Base-by-base conservation (phyloP, 2,797 vertebrate genomes). In the Rhincodon typus region DNA sequence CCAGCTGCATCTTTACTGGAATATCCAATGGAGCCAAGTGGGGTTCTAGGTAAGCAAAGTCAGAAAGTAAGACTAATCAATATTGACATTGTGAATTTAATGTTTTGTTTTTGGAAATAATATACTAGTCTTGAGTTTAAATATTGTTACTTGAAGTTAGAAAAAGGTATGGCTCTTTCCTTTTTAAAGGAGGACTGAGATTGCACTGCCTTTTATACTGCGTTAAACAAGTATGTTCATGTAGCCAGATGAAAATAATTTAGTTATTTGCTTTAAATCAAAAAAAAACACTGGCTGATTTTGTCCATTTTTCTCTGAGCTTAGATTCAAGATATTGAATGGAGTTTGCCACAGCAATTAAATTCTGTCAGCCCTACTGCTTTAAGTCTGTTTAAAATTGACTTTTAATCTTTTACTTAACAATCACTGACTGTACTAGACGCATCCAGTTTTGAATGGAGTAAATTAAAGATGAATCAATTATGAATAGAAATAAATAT, bases 11-110 rank as follows among this genome's bases (percentile, higher is more conserved):
- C 98, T 96, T 97, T 98, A 97, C 97, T 98, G 98, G 98, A 98
- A 97, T 98, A 98, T 97, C 98, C 98, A 97, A 97, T 98, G 96
- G 98, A 98, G 96, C 98, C 98, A 97, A 97, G 97, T 97, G 98
- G 98, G 97, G 98, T 98, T 97, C 97, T 98, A 98, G 98, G 98
- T 98, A 98, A 98, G 98, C 97, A 98, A 90, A 67, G 19, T 38
- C 21, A 25, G 7, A 67, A 91, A 69, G n/a, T 42, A 93, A 84
- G 57, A 66, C 53, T 34, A 95, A 53, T 13, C 57, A 62, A 17
- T 25, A 19, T 38, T 42, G 42, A 69, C 3, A 0, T n/a, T 69
- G 53, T 34, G 34, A 90, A 90, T 50, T 50, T 27, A 12, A 30
- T 87, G 30, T 38, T n/a, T n/a, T 15, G 69, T 42, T 62, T 42